phyloP scores from a whole-genome alignment of 2,797 vertebrate genomes.

The Eurystomus glaucurus region DNA sequence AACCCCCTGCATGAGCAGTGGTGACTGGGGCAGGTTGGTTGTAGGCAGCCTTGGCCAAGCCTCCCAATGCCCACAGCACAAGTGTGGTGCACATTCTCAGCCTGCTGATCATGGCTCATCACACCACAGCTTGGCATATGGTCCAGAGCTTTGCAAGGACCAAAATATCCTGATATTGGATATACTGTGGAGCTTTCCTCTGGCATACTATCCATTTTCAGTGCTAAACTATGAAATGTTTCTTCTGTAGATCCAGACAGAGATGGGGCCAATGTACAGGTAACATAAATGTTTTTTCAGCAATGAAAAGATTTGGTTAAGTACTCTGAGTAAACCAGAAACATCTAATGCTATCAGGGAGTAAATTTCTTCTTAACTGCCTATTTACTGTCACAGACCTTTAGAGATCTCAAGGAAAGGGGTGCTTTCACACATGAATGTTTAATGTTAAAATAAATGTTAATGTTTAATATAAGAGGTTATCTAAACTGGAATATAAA shows the following conservation, averaged over 20 bases:
- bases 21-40: background rate
- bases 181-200: background rate
- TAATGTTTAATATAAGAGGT: background rate
- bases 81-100: background rate
- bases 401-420: background rate
- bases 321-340: background rate
- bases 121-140: background rate
- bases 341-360: background rate
- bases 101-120: accelerated
- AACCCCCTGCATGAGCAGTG: accelerated
- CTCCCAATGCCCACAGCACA: accelerated
- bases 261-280: background rate
- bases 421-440: background rate
- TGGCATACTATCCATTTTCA: background rate
- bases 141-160: background rate
- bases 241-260: background rate
- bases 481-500: background rate
- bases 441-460: background rate
- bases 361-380: background rate
- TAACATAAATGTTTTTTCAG: background rate
- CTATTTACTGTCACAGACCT: background rate
- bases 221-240: accelerated
- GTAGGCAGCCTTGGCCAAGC: background rate
- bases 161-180: background rate
- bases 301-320: background rate